phyloP scores from a whole-genome alignment of 2,113 vertebrate genomes.

The Oreochromis tanganicae region DNA sequence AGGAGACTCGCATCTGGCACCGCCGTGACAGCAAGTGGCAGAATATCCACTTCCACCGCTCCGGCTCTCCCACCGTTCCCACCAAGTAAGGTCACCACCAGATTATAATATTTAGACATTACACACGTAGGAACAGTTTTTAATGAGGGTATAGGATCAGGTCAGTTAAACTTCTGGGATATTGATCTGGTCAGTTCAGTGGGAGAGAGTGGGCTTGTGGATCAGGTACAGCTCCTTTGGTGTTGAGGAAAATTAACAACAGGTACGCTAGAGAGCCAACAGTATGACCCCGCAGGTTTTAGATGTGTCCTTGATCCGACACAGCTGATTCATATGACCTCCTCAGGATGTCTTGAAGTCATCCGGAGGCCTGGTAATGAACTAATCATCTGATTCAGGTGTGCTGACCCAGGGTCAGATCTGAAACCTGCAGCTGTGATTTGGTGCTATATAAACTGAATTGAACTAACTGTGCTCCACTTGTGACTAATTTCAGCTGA shows the following conservation, averaged over 20 bases:
- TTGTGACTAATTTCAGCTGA: slow-evolving; percentile 53
- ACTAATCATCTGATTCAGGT: too few species aligned
- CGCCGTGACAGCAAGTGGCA: background rate
- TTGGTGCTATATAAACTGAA: too few species aligned
- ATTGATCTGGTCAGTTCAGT: background rate
- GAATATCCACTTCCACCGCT: background rate
- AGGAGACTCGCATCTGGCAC: background rate
- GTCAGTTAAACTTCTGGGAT: background rate
- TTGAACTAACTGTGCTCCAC: background rate
- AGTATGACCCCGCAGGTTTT: background rate
- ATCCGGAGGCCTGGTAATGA: too few species aligned
- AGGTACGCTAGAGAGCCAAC: background rate
- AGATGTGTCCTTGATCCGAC: too few species aligned
- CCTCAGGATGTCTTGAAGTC: too few species aligned
- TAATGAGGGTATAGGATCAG: background rate
- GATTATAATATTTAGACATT: background rate
- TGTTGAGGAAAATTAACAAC: background rate
- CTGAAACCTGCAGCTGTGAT: too few species aligned
- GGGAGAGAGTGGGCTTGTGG: background rate
- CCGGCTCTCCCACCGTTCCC: background rate
- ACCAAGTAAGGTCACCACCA: background rate
- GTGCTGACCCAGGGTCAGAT: too few species aligned
- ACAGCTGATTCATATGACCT: too few species aligned
- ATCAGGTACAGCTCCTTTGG: background rate
- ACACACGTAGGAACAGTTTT: background rate